Evolutionary conservation across 2,888 invertebrate species (phyloP), one percentile per base, ranked within the genome.

Genomic region (Eupithecia inturbata): DNA sequence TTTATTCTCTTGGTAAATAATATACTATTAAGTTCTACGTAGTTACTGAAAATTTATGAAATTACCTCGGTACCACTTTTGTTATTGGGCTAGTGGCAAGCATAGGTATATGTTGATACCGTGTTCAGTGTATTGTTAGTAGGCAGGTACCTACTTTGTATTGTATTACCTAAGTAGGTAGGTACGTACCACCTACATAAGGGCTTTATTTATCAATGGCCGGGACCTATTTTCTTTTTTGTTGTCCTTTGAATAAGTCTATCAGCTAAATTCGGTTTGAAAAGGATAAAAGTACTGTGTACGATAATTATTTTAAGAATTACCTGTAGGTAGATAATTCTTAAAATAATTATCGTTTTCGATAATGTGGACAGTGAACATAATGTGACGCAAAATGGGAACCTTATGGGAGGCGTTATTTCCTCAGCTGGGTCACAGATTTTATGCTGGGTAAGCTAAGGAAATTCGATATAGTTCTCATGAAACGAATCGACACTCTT

Each of bases 21-120:
- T 19, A 1, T 45, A 45, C 16, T 41, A 39, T 12, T 39, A 4
- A 41, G 41, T 41, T 16, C 14, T 6, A n/a, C n/a, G n/a, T n/a
- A n/a, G n/a, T n/a, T n/a, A 49, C n/a, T 49, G 9, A 49, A 9
- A 7, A n/a, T n/a, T n/a, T n/a, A n/a, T n/a, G n/a, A n/a, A n/a
- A n/a, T n/a, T 7, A 53, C 19, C 19, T 49, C 16, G 19, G 5
- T 14, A 22, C n/a, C 7, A 22, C n/a, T 53, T 22, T 22, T 12
- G 22, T 53, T 53, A 22, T 53, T 53, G 22, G 10, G 53, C 53
- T 3, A 53, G 53, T 3, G 49, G 49, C n/a, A 49, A 49, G 53
- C 53, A 53, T 22, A 53, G 53, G 53, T 53, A 4, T 53, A 53
- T 53, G 53, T n/a, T n/a, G n/a, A n/a, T n/a, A n/a, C 53, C 53